phyloP scores from a whole-genome alignment of 2,888 invertebrate genomes.

The Exephanes ischioxanthus region DNA sequence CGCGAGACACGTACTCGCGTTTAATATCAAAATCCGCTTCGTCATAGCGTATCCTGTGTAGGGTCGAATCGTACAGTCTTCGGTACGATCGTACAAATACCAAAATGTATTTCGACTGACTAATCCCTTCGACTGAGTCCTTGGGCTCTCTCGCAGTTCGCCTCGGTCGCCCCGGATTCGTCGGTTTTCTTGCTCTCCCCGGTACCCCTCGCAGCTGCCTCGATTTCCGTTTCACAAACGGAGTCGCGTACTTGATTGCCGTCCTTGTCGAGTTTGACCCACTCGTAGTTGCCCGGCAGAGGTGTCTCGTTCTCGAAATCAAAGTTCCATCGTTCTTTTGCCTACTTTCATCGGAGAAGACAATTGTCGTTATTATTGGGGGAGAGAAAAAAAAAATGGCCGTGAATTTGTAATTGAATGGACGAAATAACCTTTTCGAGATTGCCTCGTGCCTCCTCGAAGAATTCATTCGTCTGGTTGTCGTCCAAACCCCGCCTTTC shows the following conservation, averaged over 20 bases:
- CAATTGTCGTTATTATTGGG: neutral
- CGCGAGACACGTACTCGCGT: neutral
- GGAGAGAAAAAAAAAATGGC: neutral
- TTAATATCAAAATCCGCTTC: neutral
- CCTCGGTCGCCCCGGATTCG: neutral
- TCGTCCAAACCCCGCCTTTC: slow-evolving; percentile 62
- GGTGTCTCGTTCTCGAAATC: slow-evolving; percentile 86
- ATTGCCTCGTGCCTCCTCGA: slow-evolving; percentile 74
- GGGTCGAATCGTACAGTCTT: neutral
- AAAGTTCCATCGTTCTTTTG: slow-evolving; percentile 86
- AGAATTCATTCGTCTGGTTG: slow-evolving; percentile 74
- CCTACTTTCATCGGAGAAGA: slow-evolving; percentile 72
- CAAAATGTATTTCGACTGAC: neutral
- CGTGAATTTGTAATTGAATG: neutral
- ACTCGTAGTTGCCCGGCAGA: slow-evolving; percentile 85
- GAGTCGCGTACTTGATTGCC: slow-evolving; percentile 57
- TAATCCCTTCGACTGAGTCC: neutral
- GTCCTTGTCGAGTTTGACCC: slow-evolving; percentile 82
- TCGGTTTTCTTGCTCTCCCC: neutral
- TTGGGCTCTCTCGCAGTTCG: neutral
- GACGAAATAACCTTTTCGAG: slow-evolving; percentile 73
- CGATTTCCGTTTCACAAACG: neutral
- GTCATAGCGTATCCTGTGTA: neutral
- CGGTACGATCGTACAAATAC: neutral
- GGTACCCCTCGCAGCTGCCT: neutral